Evolutionary conservation across 2,797 vertebrate species (phyloP).

Genomic region (Sebastes trivittatus): DNA sequence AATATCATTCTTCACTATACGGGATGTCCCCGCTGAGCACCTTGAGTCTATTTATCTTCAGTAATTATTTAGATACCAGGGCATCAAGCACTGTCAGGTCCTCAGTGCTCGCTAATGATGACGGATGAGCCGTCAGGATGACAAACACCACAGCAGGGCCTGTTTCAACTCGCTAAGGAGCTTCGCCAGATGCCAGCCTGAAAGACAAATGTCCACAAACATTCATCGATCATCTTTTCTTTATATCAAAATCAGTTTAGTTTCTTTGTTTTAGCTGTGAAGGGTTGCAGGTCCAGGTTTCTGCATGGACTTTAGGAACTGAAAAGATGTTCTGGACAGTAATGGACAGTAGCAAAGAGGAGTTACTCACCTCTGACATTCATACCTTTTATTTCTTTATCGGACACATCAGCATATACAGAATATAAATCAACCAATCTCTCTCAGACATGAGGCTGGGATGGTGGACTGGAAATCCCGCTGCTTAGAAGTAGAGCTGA

Average conservation of each 20-base stretch:
- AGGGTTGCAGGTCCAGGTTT: background rate
- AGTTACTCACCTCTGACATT: background rate
- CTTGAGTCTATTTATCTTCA: slow-evolving; percentile 67
- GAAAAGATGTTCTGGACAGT: background rate
- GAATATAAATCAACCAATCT: background rate
- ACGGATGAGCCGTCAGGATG: slow-evolving; percentile 75
- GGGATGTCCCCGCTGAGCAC: slow-evolving; percentile 36
- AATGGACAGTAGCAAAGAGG: slow-evolving; percentile 22
- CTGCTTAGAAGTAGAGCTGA: background rate
- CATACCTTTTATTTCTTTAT: slow-evolving; percentile 25
- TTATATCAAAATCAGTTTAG: background rate
- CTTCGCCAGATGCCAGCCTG: slow-evolving; percentile 69
- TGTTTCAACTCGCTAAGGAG: slow-evolving; percentile 73
- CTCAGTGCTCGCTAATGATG: slow-evolving; percentile 76
- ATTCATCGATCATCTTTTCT: slow-evolving; percentile 50
- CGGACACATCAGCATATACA: too few relatives aligned
- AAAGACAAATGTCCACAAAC: slow-evolving; percentile 66
- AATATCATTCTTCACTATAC: background rate
- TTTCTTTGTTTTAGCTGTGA: background rate
- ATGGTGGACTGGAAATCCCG: background rate
- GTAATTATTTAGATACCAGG: slow-evolving; percentile 71
- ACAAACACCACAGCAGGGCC: slow-evolving; percentile 74
- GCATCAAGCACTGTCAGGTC: slow-evolving; percentile 62
- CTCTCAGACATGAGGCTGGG: background rate
- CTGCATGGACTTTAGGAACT: background rate